Evolutionary conservation across 2,797 vertebrate genomes (phyloP), one percentile per base, ranked within the genome.

Genomic region (Enteromius thamalakanensis): DNA sequence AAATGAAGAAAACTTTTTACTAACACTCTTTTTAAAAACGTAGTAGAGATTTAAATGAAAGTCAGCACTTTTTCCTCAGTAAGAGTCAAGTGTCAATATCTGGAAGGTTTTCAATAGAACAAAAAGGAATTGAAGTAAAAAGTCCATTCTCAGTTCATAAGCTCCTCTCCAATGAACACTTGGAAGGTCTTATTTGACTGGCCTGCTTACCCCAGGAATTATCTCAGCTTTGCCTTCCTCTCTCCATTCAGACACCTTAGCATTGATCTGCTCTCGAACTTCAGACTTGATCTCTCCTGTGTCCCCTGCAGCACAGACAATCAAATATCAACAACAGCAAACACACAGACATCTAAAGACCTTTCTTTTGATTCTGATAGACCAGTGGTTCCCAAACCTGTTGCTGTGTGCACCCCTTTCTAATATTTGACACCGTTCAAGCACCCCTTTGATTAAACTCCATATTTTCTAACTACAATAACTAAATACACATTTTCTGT

Each of bases 171-270:
- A 51, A 21, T 65, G 32, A 76, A 47, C 60, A 26, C 29, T 55
- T 37, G 23, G 19, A 51, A 23, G 4, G 7, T n/a, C 11, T 81
- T 49, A 55, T 40, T 34, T 42, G 23, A 77, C 51, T 60, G 14
- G 37, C 5, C 47, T 45, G 11, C 80, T 87, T 87, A 98, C 97
- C 90, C 97, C 97, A 0, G 97, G 97, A 60, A 98, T 98, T 88
- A 99, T 98, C 90, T 99, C 97, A 0, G 97, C 97, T 75, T 99
- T 99, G 84, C 97, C 97, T 80, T 98, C 97, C 89, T 98, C 97
- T 14, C 97, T 94, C 97, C 97, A 99, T 88, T 98, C 97, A 0
- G 97, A 97, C 84, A 99, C 97, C 89, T 99, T 99, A 85, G 97
- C 97, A 2, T 99, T 99, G 88, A 99, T 99, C 93, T 99, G 97